Conservation (phyloP, 1,140 invertebrate species). For the Bicyclus anynana region DNA sequence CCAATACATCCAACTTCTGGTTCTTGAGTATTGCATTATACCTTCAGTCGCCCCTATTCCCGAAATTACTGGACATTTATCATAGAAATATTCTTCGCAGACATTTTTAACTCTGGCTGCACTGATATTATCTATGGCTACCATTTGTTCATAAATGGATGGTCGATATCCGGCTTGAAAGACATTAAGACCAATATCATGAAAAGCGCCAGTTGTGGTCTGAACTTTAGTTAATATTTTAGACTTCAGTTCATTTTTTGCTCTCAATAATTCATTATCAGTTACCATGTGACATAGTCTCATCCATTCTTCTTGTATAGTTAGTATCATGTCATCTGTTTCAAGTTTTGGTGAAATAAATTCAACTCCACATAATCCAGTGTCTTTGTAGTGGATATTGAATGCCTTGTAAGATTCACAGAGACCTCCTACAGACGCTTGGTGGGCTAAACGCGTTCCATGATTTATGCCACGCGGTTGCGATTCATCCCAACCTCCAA, state of each 20-base stretch:
- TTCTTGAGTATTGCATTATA: slow-evolving; percentile 82
- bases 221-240: slow-evolving; percentile 83
- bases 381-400: slow-evolving; percentile 57
- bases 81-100: slow-evolving; percentile 83
- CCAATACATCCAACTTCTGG: slow-evolving; percentile 83
- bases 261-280: slow-evolving; percentile 55
- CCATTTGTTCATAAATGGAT: slow-evolving; percentile 82
- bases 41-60: slow-evolving; percentile 83
- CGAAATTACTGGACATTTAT: slow-evolving; percentile 83
- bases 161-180: slow-evolving; percentile 85
- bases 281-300: slow-evolving; percentile 52
- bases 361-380: slow-evolving; percentile 68
- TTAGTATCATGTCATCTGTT: slow-evolving; percentile 54
- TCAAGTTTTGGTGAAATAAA: slow-evolving; percentile 44
- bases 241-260: slow-evolving; percentile 56
- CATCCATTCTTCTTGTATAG: slow-evolving; percentile 60
- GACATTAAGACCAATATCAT: slow-evolving; percentile 89
- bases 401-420: slow-evolving; percentile 67
- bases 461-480: slow-evolving; percentile 50
- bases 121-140: slow-evolving; percentile 82
- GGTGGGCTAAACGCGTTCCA: slow-evolving; percentile 40
- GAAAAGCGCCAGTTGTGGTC: slow-evolving; percentile 86
- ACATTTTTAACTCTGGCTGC: slow-evolving; percentile 79
- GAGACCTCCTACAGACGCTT: slow-evolving; percentile 34
- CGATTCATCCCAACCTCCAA: slow-evolving; percentile 55